phyloP scores from a whole-genome alignment of 1,140 invertebrate genomes.

The Scaptodrosophila lebanonensis region DNA sequence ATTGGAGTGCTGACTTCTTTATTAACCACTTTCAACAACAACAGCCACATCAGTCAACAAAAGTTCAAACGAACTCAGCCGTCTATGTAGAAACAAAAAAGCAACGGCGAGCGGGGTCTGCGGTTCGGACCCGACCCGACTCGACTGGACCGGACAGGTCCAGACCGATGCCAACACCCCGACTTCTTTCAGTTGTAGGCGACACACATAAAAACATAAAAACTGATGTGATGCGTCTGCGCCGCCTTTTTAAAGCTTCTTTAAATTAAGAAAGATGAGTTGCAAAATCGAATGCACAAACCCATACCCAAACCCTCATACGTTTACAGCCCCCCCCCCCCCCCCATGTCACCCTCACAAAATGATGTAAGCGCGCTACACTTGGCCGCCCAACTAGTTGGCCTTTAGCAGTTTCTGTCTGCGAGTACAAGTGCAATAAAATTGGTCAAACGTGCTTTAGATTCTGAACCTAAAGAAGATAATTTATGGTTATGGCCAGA shows the following conservation, averaged over 20 bases:
- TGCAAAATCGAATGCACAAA: constrained; percentile 51
- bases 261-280: constrained; percentile 74
- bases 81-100: constrained; percentile 22
- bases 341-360: too few relatives aligned
- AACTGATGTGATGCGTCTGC: constrained; percentile 46
- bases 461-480: constrained; percentile 29
- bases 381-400: too few relatives aligned
- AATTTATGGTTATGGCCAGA: constrained; percentile 65
- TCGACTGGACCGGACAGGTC: too few relatives aligned
- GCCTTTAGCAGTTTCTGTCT: constrained; percentile 1
- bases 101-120: constrained; percentile 15
- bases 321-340: too few relatives aligned
- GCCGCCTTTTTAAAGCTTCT: constrained; percentile 48
- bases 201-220: constrained; percentile 47
- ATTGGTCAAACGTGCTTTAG: constrained; percentile 14
- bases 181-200: constrained; percentile 31
- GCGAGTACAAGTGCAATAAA: constrained; percentile 28
- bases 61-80: constrained; percentile 55
- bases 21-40: constrained; percentile 52
- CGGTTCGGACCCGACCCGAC: too few relatives aligned
- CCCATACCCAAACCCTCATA: neutral
- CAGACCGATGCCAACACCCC: too few relatives aligned
- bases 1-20: constrained; percentile 44
- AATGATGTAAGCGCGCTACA: constrained; percentile 38
- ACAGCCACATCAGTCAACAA: constrained; percentile 35